Percentiles rank a stretch among this genome's conserved stretches.
phyloP scores from a whole-genome alignment of 2,888 invertebrate genomes.

The Cyclophora punctaria region DNA sequence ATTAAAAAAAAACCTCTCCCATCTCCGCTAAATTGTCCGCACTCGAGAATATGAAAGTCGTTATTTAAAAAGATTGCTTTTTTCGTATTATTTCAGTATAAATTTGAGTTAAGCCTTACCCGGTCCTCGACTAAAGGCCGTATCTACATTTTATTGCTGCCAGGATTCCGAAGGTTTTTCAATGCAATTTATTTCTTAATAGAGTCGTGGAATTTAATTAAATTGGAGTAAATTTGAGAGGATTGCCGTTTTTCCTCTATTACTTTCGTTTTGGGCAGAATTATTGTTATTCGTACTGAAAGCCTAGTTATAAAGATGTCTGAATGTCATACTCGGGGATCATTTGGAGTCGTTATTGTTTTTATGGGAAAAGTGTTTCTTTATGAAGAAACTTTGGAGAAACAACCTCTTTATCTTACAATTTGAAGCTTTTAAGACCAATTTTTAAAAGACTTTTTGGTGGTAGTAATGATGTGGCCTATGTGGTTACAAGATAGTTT shows the following conservation, averaged over 20 bases:
- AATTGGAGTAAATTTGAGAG: slow-evolving; percentile 22
- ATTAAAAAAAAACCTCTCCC: slow-evolving; percentile 65
- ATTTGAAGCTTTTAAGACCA: too few species aligned
- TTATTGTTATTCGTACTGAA: slow-evolving; percentile 1
- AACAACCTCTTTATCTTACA: too few species aligned
- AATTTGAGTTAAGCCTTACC: slow-evolving; percentile 59
- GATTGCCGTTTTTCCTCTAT: slow-evolving; percentile 9
- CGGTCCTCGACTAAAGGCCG: slow-evolving; percentile 32
- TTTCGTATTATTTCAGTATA: slow-evolving; percentile 70
- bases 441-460: too few species aligned
- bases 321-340: too few species aligned
- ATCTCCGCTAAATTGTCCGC: slow-evolving; percentile 71
- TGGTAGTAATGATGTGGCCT: too few species aligned
- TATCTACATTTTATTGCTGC: slow-evolving; percentile 54
- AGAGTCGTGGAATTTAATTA: slow-evolving; percentile 25
- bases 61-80: slow-evolving; percentile 71
- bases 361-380: not conserved
- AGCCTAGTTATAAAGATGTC: not conserved
- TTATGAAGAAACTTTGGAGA: too few species aligned
- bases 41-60: slow-evolving; percentile 72
- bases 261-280: slow-evolving; percentile 3
- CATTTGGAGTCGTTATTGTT: not conserved
- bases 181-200: slow-evolving; percentile 43
- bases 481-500: too few species aligned
- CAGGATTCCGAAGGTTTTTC: slow-evolving; percentile 31